Conservation (phyloP, 2,113 vertebrate species). For the Lepisosteus oculatus region DNA sequence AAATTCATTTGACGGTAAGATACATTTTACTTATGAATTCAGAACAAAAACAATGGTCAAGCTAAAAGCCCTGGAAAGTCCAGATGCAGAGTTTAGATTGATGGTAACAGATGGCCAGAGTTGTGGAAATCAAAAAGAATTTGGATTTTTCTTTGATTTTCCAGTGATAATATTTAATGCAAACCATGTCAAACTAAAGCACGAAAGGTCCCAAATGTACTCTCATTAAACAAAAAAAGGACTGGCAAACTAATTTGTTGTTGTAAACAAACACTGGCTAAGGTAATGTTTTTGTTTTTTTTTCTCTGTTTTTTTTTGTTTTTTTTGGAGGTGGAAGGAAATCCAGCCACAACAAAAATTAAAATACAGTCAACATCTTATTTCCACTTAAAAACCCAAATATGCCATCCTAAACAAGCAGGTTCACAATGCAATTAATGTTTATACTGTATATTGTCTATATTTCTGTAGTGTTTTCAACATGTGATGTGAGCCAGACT, state of each 20-base stretch:
- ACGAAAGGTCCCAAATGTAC: conserved; percentile 38
- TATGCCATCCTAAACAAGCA: conserved; percentile 2
- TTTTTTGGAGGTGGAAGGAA: conserved; percentile 40
- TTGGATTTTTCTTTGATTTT: conserved; percentile 63
- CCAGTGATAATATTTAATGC: conserved; percentile 58
- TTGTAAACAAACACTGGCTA: conserved; percentile 39
- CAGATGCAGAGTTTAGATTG: conserved; percentile 49
- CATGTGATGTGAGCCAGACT: not conserved
- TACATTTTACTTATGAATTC: conserved; percentile 41
- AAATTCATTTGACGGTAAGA: conserved; percentile 41
- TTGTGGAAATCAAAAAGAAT: conserved; percentile 62
- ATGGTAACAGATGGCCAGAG: conserved; percentile 65
- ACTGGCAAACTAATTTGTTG: conserved; percentile 7
- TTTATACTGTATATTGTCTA: not conserved
- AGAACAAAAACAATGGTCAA: conserved; percentile 36
- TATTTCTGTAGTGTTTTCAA: not conserved
- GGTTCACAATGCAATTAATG: not conserved
- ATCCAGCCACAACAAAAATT: conserved; percentile 41
- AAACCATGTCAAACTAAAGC: conserved; percentile 56
- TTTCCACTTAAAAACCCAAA: conserved; percentile 43
- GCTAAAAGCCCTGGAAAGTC: conserved; percentile 46
- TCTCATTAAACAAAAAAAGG: conserved; percentile 42
- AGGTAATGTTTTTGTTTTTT: conserved; percentile 35
- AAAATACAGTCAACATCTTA: conserved; percentile 56
- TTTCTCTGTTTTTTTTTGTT: conserved; percentile 57